These are phyloP conservation scores for Plotosus lineatus DNA, from an alignment of 2,113 vertebrate species.

Conservation along the genomic window DNA sequence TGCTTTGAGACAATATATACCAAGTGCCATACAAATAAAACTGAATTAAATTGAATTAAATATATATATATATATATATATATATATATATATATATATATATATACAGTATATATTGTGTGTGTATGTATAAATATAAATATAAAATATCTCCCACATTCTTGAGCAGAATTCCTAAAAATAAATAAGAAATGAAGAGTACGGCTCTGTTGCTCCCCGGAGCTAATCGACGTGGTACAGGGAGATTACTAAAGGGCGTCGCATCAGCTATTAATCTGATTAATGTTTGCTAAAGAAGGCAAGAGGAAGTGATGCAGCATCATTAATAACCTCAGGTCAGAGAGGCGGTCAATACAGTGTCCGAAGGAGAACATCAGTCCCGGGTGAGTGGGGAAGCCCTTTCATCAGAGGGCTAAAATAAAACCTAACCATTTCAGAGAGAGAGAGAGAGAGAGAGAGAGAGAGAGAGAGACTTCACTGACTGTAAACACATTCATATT, in stretches of 20 bases:
- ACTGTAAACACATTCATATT: constrained; percentile 65
- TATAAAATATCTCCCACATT: too few species aligned
- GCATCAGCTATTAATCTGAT: not conserved
- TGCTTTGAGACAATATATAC: too few species aligned
- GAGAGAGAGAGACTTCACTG: constrained; percentile 44
- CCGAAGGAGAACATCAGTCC: constrained; percentile 12
- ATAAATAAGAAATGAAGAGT: too few species aligned
- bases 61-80: too few species aligned
- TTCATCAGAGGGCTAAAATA: constrained; percentile 54
- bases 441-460: not conserved
- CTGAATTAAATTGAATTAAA: too few species aligned
- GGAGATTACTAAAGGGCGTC: not conserved
- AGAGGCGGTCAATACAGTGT: constrained; percentile 8
- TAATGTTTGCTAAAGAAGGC: not conserved
- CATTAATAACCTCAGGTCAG: constrained; percentile 29
- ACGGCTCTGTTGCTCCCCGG: too few species aligned
- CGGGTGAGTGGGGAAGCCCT: constrained; percentile 31
- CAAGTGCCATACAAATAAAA: too few species aligned
- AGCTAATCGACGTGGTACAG: not conserved
- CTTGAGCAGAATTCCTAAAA: too few species aligned
- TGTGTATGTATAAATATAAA: too few species aligned
- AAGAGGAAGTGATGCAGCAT: not conserved
- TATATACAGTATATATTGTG: too few species aligned
- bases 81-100: too few species aligned
- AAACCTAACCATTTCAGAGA: not conserved